Evolutionary conservation across 2,113 vertebrate genomes (phyloP).

Genomic region (Delphinus delphis): DNA sequence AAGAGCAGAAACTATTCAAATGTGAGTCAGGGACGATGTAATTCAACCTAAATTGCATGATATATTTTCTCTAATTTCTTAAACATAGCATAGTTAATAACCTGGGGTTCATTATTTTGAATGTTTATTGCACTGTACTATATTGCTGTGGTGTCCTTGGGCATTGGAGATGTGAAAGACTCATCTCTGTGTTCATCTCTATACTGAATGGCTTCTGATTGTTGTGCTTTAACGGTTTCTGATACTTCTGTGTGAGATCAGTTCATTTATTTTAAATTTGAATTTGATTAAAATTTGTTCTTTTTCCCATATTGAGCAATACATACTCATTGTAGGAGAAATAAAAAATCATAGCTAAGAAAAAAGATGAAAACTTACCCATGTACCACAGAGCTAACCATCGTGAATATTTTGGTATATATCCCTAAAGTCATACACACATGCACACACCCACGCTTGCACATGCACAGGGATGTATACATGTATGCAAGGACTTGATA

Average conservation of each 20-base stretch:
- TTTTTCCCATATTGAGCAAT: background rate
- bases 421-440: background rate
- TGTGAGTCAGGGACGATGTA: background rate
- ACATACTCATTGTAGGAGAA: background rate
- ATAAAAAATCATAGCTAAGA: background rate
- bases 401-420: background rate
- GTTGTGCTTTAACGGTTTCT: background rate
- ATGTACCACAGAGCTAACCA: background rate
- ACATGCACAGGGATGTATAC: background rate
- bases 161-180: background rate
- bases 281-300: background rate
- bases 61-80: background rate
- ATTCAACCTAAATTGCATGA: background rate
- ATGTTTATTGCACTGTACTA: background rate
- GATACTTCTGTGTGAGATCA: background rate
- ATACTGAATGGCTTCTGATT: background rate
- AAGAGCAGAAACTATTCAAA: slow-evolving; percentile 8
- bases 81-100: background rate
- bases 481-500: background rate
- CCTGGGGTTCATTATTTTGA: background rate
- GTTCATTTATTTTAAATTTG: background rate
- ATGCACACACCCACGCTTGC: background rate
- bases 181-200: background rate
- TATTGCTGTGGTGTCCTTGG: background rate
- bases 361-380: slow-evolving; percentile 7